These are phyloP conservation scores for Ploceus nigricollis DNA, from an alignment of 2,113 vertebrate species.

Conservation along the genomic window DNA sequence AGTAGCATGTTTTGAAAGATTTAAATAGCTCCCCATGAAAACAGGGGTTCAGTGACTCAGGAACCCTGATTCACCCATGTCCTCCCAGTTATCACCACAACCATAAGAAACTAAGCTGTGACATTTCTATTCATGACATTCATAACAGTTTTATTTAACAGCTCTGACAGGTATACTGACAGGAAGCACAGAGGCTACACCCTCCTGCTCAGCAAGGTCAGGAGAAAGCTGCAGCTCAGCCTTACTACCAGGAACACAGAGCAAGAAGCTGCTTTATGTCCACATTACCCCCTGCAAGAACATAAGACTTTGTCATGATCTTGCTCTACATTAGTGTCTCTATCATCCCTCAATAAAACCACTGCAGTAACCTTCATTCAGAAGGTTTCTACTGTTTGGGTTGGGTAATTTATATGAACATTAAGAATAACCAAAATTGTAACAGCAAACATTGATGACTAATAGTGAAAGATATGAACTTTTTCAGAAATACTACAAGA, in stretches of 20 bases:
- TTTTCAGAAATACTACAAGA: not conserved
- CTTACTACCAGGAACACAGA: not conserved
- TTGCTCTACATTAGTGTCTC: not conserved
- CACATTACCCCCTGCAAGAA: not conserved
- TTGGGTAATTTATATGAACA: not conserved
- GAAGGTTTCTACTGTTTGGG: not conserved
- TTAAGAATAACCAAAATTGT: not conserved
- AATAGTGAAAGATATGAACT: not conserved
- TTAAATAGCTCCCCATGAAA: not conserved
- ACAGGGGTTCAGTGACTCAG: not conserved
- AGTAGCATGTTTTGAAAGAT: not conserved
- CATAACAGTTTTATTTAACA: not conserved
- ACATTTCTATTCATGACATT: not conserved
- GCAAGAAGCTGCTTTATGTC: not conserved
- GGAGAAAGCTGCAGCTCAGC: not conserved
- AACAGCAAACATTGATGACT: not conserved
- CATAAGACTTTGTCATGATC: accelerated
- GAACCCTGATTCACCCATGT: not conserved
- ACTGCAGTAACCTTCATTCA: not conserved
- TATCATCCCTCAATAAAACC: not conserved
- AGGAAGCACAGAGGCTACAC: not conserved
- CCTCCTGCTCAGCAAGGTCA: conserved; percentile 10
- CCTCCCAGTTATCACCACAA: not conserved
- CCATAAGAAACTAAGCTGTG: not conserved
- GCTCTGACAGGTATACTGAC: not conserved